These are phyloP conservation scores for Indri indri DNA, from an alignment of 2,113 vertebrate species.

Conservation along the genomic window DNA sequence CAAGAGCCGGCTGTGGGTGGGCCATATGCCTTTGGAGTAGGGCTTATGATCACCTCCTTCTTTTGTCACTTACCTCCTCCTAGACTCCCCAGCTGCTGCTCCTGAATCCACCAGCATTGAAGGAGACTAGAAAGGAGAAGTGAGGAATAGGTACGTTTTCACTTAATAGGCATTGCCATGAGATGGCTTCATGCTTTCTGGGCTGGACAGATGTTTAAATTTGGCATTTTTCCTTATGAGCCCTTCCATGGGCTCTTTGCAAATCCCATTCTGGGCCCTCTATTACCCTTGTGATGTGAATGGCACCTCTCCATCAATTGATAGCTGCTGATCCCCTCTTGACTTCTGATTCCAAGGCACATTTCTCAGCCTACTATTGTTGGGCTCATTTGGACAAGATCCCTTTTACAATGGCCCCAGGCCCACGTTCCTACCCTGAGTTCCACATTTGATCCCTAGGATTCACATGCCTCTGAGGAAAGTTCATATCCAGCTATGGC, in stretches of 20 bases:
- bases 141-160: not conserved
- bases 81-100: not conserved
- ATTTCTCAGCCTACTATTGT: not conserved
- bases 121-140: not conserved
- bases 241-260: not conserved
- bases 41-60: not conserved
- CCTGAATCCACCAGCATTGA: not conserved
- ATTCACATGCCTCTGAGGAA: not conserved
- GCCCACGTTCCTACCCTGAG: not conserved
- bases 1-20: not conserved
- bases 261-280: not conserved
- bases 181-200: not conserved
- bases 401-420: not conserved
- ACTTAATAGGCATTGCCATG: not conserved
- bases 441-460: not conserved
- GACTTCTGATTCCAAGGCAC: not conserved
- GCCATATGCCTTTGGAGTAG: not conserved
- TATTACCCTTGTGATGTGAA: not conserved
- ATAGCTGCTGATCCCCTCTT: not conserved
- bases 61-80: not conserved
- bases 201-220: not conserved
- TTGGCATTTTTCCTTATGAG: not conserved
- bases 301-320: not conserved
- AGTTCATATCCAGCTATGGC: not conserved
- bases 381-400: not conserved